Base-by-base conservation (phyloP, 2,113 vertebrate species). In the Accipiter cooperii region DNA sequence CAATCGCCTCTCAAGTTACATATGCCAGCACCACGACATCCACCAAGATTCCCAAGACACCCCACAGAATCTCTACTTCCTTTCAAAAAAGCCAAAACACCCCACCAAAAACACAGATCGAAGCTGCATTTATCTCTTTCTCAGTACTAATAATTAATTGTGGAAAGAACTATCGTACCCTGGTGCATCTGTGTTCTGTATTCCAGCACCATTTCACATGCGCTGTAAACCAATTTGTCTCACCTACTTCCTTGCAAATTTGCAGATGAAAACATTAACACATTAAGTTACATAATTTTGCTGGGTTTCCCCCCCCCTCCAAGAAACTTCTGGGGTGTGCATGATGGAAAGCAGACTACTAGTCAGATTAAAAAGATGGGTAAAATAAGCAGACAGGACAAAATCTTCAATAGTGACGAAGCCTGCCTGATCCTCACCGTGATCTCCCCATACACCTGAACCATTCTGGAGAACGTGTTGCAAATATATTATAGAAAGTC, bases 1-100 rank as follows among this genome's bases (percentile, higher is more conserved):
- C 12, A 33, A 1, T 9, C 5, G 1, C 26, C 18, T 12, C 44
- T 20, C 29, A 17, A 17, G 18, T 10, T 40, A 28, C 34, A 12
- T 1, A 10, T 7, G 18, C 6, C 25, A 36, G 4, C 29, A 4
- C 19, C 4, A 2, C 2, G 3, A 17, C 60, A 55, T 7, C 61
- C 47, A 12, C 18, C n/a, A 13, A 24, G 20, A 28, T 24, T 17
- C 26, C 46, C 75, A 54, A 9, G 17, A 20, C 10, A 38, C 2
- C 8, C 17, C 47, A 29, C 21, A 79, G 17, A 47, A 60, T 14
- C 20, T 57, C 17, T 17, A 1, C 7, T 44, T 69, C 29, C 29
- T 60, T 63, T 33, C 13, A 70, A 66, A n/a, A 25, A 17, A 38
- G 49, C 4, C 31, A 63, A 83, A 52, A 18, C 5, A 28, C 1